A percentile compares a stretch with the other conserved stretches of the same genome.
Conservation (phyloP, 2,113 vertebrate species). For the Tyto alba region DNA sequence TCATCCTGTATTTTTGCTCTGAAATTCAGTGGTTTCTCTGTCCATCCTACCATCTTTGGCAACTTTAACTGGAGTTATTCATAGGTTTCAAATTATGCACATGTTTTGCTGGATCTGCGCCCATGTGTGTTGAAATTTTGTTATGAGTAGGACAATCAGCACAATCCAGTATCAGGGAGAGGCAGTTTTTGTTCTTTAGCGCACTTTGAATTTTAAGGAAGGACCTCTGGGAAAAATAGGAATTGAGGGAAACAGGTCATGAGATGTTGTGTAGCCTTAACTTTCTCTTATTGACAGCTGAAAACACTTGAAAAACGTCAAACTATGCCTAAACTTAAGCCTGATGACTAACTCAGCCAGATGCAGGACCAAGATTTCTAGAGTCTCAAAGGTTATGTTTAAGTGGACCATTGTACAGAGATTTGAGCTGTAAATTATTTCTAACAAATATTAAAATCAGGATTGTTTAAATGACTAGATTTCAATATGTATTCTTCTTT, state of each 20-base stretch:
- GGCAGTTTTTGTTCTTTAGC: background rate
- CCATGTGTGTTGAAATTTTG: constrained; percentile 12
- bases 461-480: constrained; percentile 6
- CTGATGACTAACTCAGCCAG: background rate
- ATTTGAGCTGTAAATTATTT: background rate
- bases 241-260: background rate
- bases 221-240: background rate
- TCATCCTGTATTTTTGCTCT: constrained; percentile 6
- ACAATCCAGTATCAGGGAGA: background rate
- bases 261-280: background rate
- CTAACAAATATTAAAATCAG: background rate
- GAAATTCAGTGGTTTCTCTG: constrained; percentile 31
- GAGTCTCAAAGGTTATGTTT: background rate
- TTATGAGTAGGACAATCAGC: background rate
- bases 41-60: constrained; percentile 49
- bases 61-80: constrained; percentile 38
- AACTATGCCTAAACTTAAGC: background rate
- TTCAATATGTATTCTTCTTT: background rate
- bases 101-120: constrained; percentile 20
- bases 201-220: background rate
- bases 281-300: background rate
- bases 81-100: constrained; percentile 38
- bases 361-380: background rate
- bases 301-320: background rate
- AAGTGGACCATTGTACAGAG: background rate